Evolutionary conservation across 1,140 invertebrate genomes (phyloP).

Genomic region (Lepidurus packardi): DNA sequence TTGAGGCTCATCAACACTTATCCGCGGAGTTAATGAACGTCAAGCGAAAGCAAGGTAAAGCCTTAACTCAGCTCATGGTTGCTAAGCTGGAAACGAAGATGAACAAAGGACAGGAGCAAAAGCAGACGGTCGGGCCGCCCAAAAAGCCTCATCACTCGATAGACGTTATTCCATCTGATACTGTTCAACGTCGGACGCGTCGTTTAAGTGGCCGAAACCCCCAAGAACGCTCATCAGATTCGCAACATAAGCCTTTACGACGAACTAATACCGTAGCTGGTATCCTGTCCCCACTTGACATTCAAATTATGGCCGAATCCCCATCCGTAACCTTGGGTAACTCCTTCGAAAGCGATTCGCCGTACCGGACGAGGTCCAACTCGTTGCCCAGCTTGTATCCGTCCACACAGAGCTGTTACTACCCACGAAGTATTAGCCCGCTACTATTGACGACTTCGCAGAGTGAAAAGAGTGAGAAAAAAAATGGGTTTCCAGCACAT

Average conservation of each 20-base stretch:
- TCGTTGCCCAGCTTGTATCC: background rate
- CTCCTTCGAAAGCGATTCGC: background rate
- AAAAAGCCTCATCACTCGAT: background rate
- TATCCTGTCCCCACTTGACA: background rate
- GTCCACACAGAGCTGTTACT: background rate
- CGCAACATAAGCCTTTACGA: background rate
- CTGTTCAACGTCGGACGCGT: background rate
- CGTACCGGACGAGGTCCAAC: background rate
- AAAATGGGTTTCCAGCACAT: background rate
- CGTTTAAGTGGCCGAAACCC: background rate
- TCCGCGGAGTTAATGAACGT: background rate
- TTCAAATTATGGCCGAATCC: background rate
- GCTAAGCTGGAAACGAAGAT: slow-evolving; percentile 11
- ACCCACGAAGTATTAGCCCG: background rate
- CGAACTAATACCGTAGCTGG: background rate
- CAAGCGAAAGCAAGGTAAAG: slow-evolving; percentile 9
- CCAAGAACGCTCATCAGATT: background rate
- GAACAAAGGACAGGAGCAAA: slow-evolving; percentile 23
- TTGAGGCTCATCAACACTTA: background rate
- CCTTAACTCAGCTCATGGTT: slow-evolving; percentile 22
- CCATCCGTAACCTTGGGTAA: background rate
- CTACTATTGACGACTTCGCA: background rate
- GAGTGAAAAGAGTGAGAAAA: background rate
- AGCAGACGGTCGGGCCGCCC: background rate
- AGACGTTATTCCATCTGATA: background rate